These are phyloP conservation scores for Eonycteris spelaea DNA, from an alignment of 2,113 vertebrate genomes.

Conservation along the genomic window DNA sequence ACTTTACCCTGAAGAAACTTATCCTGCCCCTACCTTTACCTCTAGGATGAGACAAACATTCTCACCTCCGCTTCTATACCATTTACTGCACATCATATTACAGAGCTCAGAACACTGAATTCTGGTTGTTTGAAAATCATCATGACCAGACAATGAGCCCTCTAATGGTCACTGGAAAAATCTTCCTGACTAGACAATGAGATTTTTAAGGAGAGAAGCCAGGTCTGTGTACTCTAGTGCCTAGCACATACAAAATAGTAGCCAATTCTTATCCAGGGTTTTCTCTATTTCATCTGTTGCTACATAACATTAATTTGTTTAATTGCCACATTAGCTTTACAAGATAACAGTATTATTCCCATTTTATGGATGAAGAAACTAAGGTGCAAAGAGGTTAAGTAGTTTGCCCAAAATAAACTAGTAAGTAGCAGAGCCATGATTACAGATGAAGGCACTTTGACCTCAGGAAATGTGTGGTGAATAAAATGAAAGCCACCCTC, in stretches of 20 bases:
- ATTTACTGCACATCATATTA: not conserved
- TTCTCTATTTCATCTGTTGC: not conserved
- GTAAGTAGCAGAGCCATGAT: slow-evolving; percentile 10
- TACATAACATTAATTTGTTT: not conserved
- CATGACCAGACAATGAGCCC: not conserved
- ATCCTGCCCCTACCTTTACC: not conserved
- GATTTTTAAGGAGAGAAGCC: not conserved
- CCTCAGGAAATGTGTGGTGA: not conserved
- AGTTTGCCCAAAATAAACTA: not conserved
- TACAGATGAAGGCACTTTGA: not conserved
- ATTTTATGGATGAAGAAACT: not conserved
- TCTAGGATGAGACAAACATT: not conserved
- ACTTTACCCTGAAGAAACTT: not conserved
- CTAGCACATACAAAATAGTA: not conserved
- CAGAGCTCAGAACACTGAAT: not conserved
- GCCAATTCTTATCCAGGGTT: not conserved
- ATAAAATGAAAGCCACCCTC: not conserved
- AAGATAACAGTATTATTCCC: not conserved
- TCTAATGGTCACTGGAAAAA: not conserved
- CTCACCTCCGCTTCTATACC: not conserved
- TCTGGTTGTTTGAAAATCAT: slow-evolving; percentile 15
- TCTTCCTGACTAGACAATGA: not conserved
- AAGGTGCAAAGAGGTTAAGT: not conserved
- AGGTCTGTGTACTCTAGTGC: not conserved
- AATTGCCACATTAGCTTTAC: not conserved